phyloP scores from a whole-genome alignment of 1,140 invertebrate genomes.

The Campoletis sonorensis region DNA sequence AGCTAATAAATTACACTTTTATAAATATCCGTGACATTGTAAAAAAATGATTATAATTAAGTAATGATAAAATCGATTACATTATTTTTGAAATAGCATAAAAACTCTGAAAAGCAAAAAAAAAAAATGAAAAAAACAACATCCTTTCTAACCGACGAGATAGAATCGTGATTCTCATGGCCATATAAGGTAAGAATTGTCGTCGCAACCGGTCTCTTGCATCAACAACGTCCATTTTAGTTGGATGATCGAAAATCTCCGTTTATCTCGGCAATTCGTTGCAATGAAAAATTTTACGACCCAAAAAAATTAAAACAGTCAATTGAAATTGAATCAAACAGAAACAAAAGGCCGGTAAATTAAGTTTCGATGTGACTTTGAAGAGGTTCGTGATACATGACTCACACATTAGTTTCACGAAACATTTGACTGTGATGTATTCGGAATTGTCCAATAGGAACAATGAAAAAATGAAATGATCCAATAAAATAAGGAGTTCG shows the following conservation, averaged over 20 bases:
- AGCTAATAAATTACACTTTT: too few species aligned
- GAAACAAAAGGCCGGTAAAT: slow-evolving; percentile 1
- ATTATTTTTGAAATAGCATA: too few species aligned
- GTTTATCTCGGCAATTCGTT: neutral
- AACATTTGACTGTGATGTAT: neutral
- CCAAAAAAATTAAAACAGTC: neutral
- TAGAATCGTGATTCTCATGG: neutral
- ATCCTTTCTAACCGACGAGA: neutral
- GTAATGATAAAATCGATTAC: too few species aligned
- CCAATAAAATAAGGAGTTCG: neutral
- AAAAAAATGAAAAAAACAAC: neutral
- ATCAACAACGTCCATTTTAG: too few species aligned
- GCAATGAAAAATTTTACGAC: neutral
- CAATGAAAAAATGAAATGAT: neutral
- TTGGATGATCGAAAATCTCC: too few species aligned
- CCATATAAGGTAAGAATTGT: slow-evolving; percentile 4
- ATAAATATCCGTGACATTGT: too few species aligned
- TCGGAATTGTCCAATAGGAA: slow-evolving; percentile 5
- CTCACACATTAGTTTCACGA: neutral
- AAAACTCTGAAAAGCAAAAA: too few species aligned
- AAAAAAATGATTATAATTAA: too few species aligned
- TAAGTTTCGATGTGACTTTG: neutral
- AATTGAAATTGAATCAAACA: neutral
- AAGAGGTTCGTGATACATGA: neutral
- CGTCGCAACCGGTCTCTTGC: too few species aligned